Conservation (phyloP, 2,888 invertebrate species). For the Cetonia aurata region DNA sequence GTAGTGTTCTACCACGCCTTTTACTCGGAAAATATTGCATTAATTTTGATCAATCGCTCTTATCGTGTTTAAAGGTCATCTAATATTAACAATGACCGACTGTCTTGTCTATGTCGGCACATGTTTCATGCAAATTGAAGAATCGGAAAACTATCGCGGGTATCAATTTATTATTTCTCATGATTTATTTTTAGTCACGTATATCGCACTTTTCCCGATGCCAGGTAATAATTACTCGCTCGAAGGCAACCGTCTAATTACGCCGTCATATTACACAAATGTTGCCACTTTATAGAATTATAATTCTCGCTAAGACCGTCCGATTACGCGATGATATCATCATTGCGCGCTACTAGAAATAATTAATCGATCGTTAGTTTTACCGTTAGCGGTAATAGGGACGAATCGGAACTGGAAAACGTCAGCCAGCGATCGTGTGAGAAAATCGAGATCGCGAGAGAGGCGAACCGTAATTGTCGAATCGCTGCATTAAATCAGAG, state of each 20-base stretch:
- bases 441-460: slow-evolving; percentile 21
- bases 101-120: too few relatives aligned
- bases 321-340: slow-evolving; percentile 34
- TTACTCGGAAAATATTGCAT: too few relatives aligned
- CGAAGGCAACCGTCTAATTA: slow-evolving; percentile 11
- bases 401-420: slow-evolving; percentile 15
- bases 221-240: slow-evolving; percentile 2
- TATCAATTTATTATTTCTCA: slow-evolving; percentile 10
- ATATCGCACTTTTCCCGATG: neutral
- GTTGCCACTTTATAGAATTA: slow-evolving; percentile 24
- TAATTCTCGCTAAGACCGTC: slow-evolving; percentile 7
- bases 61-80: too few relatives aligned
- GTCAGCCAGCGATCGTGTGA: slow-evolving; percentile 34
- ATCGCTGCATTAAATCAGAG: neutral
- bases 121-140: too few relatives aligned
- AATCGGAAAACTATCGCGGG: too few relatives aligned
- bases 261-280: slow-evolving; percentile 23
- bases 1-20: too few relatives aligned
- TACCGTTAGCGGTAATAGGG: slow-evolving; percentile 8
- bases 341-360: slow-evolving; percentile 21
- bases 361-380: slow-evolving; percentile 30
- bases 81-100: too few relatives aligned
- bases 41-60: too few relatives aligned
- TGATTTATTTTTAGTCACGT: slow-evolving; percentile 11
- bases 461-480: slow-evolving; percentile 2